A percentile compares a stretch with the other conserved stretches of the same genome.
These are phyloP conservation scores for Iselma pallidipennis DNA, from an alignment of 2,888 invertebrate genomes.

Conservation along the genomic window DNA sequence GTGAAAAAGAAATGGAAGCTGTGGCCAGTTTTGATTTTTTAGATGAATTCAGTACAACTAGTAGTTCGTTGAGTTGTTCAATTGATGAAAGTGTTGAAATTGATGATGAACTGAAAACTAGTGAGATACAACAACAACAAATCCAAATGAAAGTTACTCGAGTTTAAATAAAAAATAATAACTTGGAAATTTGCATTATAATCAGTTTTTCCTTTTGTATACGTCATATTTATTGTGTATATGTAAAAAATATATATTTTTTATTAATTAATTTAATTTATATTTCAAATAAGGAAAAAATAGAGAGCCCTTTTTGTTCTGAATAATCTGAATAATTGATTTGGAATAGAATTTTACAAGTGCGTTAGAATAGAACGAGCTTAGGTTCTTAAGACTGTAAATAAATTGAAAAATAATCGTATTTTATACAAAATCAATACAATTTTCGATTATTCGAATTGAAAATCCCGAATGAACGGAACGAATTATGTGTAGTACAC, in stretches of 20 bases:
- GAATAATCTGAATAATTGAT: no score
- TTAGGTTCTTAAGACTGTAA: conserved; percentile 47
- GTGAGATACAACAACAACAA: conserved; percentile 8
- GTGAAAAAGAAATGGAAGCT: conserved; percentile 76
- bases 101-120: conserved; percentile 26
- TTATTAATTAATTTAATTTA: conserved; percentile 28
- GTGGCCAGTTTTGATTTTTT: conserved; percentile 81
- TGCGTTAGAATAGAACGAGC: conserved; percentile 40
- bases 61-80: conserved; percentile 45
- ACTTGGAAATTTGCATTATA: conserved; percentile 2
- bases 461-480: conserved; percentile 34
- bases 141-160: conserved; percentile 33
- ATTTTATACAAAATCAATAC: conserved; percentile 33
- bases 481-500: conserved; percentile 50
- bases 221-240: conserved; percentile 33
- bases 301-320: no score
- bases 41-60: conserved; percentile 62
- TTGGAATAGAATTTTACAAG: conserved; percentile 30
- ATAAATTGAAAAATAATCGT: conserved; percentile 28
- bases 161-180: conserved; percentile 25
- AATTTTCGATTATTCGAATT: conserved; percentile 6
- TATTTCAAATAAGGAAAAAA: conserved; percentile 39
- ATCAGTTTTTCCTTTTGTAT: conserved; percentile 12
- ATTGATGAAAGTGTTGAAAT: conserved; percentile 39
- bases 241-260: conserved; percentile 37